Base-by-base conservation (phyloP, 1,140 invertebrate species). In the Drosophila simulans region DNA sequence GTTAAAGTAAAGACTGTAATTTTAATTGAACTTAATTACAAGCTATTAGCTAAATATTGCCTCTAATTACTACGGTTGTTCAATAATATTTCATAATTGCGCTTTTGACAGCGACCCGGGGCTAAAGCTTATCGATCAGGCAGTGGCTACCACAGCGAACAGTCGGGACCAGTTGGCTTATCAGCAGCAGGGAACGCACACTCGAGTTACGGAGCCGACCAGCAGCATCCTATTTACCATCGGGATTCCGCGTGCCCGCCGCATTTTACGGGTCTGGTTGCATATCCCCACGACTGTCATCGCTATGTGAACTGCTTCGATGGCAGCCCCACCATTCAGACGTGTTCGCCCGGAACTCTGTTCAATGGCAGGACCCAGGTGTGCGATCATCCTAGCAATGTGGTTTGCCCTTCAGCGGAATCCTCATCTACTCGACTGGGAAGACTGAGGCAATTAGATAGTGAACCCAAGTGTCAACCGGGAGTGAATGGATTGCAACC, bases 241-340 rank as follows among this genome's bases (percentile, higher is more conserved):
- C 72, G 79, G 11, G 43, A 71, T 13, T 68, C 57, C 17, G 83
- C 91, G n/a, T 95, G 95, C 78, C 94, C 95, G 2, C 22, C 78
- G 12, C 92, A 92, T 31, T 93, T 93, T 4, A 94, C 93, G 0
- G 95, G 95, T 0, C 91, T 93, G 46, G 94, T 94, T 63, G 92
- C 94, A 1, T 95, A 95, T 84, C 93, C 93, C 1, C 90, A 93
- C 0, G 94, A 96, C 73, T 96, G 96, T 54, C 93, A 94, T 73
- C 94, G 95, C 70, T 96, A 94, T 86, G 93, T 96, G 8, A 95
- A 95, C 77, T 96, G 96, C 75, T 95, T 93, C 91, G 93, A 94
- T 25, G 95, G 95, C 1, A 91, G 93, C 27, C 94, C 94, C 8
- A 90, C 92, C 39, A 92, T 95, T 3, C 93, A 95, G 78, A 93